Evolutionary conservation across 2,888 invertebrate genomes (phyloP), one percentile per base, ranked within the genome.

Genomic region (Cephonodes hylas): DNA sequence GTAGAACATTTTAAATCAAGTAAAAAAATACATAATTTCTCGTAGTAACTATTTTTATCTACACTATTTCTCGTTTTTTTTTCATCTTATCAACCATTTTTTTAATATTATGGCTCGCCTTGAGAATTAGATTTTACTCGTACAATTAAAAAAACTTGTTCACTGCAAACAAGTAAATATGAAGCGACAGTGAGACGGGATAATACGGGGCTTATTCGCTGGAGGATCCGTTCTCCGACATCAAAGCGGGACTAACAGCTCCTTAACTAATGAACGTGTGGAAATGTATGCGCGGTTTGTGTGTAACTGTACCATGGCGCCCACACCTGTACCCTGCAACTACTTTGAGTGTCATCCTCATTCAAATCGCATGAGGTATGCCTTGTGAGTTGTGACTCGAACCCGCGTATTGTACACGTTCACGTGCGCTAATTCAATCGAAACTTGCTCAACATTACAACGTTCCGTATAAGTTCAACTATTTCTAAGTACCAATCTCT

Each of bases 371-470:
- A 10, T 18, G 31, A 53, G 31, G 27, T 18, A 53, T 53, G 53
- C 18, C 27, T 48, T 48, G 27, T 53, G 27, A 31, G n/a, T 6
- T 23, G 25, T n/a, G 13, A 45, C 4, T 46, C 13, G 3, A 3
- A 46, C 7, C 45, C 3, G 13, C 45, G 23, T 46, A 46, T 13
- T 46, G 42, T 42, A 2, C 7, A 46, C n/a, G 10, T 3, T 38
- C 1, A 25, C 22, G 20, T 22, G 22, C 13, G 20, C 20, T 20
- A 34, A 8, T 34, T 8, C 8, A 34, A 6, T 13, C 8, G 34
- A 34, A 34, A 34, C 34, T 34, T 15, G 3, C 62, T 63, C 56
- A 44, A 42, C 56, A 42, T 53, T 58, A 57, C n/a, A n/a, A n/a
- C n/a, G n/a, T n/a, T n/a, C n/a, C n/a, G n/a, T n/a, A n/a, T n/a